A percentile compares a stretch with the other conserved stretches of the same genome.
Conservation (phyloP, 2,888 invertebrate species). For the Cephalotes varians region DNA sequence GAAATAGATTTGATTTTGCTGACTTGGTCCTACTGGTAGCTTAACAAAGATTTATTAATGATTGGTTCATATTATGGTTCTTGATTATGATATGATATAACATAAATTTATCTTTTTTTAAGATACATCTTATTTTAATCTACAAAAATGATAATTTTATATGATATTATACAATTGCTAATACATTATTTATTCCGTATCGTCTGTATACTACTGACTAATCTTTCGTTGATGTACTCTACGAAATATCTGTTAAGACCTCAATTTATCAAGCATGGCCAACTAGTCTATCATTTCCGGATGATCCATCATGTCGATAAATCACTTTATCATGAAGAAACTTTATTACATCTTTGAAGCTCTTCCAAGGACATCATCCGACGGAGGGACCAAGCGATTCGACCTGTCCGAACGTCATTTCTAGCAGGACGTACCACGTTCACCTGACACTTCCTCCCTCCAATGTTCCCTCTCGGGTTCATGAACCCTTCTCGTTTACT, state of each 20-base stretch:
- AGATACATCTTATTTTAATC: neutral
- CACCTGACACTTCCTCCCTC: conserved; percentile 38
- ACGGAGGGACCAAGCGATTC: conserved; percentile 1
- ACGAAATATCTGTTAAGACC: conserved; percentile 13
- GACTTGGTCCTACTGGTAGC: too few species aligned
- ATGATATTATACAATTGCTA: neutral
- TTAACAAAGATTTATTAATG: too few species aligned
- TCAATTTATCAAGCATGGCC: conserved; percentile 31
- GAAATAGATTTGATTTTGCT: too few species aligned
- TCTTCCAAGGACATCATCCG: conserved; percentile 18
- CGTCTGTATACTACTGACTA: neutral
- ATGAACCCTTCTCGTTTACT: conserved; percentile 68
- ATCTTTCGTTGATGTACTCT: neutral
- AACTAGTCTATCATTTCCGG: conserved; percentile 7
- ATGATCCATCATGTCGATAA: conserved; percentile 44
- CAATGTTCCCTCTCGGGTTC: conserved; percentile 53
- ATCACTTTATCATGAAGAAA: conserved; percentile 41
- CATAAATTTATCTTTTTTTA: neutral
- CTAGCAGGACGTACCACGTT: conserved; percentile 38
- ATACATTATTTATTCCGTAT: neutral
- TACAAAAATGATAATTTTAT: neutral
- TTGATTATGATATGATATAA: too few species aligned
- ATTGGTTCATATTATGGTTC: too few species aligned
- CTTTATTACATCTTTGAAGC: conserved; percentile 32
- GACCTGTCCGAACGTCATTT: conserved; percentile 41